These are phyloP conservation scores for Bubo blakistoni DNA, from an alignment of 2,113 vertebrate genomes.

Conservation along the genomic window DNA sequence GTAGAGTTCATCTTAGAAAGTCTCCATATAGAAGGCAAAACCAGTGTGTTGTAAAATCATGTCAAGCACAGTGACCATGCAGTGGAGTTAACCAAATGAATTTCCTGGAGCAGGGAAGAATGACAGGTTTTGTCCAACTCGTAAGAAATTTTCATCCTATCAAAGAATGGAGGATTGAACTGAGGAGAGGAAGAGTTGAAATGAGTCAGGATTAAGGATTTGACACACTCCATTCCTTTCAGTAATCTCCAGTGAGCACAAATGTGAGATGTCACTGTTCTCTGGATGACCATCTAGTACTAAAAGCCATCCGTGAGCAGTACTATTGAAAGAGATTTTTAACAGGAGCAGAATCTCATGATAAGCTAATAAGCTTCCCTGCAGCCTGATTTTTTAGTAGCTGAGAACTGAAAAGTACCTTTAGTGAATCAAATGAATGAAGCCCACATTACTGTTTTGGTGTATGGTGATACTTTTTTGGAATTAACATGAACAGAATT, in stretches of 20 bases:
- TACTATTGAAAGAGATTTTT: not conserved
- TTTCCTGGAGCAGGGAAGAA: not conserved
- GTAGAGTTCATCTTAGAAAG: not conserved
- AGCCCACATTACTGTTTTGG: not conserved
- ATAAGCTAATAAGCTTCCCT: not conserved
- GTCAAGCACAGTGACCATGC: not conserved
- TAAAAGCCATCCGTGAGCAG: not conserved
- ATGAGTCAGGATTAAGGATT: not conserved
- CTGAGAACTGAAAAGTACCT: not conserved
- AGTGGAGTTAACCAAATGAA: not conserved
- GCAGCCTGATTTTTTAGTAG: not conserved
- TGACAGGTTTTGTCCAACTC: not conserved
- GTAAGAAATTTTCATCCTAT: not conserved
- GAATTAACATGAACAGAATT: not conserved
- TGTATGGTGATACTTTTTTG: not conserved
- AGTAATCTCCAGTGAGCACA: not conserved
- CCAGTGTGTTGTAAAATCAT: not conserved
- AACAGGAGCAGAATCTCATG: not conserved
- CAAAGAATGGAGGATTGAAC: not conserved
- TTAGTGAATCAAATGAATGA: not conserved
- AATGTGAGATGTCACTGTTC: not conserved
- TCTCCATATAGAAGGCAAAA: not conserved
- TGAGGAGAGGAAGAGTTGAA: not conserved
- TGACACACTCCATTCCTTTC: not conserved
- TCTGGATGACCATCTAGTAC: not conserved